A percentile compares a stretch with the other conserved stretches of the same genome.
These are phyloP conservation scores for Steromphala cineraria DNA, from an alignment of 2,888 invertebrate species.

Conservation along the genomic window DNA sequence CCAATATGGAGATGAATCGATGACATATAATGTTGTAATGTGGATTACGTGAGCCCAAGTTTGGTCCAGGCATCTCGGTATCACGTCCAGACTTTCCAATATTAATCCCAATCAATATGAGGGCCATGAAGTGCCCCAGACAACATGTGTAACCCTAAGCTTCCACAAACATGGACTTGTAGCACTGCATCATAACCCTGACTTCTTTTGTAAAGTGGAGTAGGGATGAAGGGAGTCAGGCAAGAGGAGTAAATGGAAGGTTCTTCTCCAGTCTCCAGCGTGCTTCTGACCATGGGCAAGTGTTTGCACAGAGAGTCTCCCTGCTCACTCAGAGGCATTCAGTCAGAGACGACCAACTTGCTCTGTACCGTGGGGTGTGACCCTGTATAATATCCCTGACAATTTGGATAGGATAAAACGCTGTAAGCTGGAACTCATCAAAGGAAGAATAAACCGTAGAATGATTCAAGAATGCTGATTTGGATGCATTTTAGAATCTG, in stretches of 20 bases:
- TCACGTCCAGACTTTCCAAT: neutral
- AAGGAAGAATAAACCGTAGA: too few relatives aligned
- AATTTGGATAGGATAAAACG: too few relatives aligned
- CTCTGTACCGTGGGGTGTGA: too few relatives aligned
- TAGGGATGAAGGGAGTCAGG: neutral
- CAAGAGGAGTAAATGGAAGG: neutral
- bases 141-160: neutral
- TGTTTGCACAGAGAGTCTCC: too few relatives aligned
- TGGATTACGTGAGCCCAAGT: neutral
- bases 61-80: neutral
- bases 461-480: too few relatives aligned
- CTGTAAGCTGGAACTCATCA: too few relatives aligned
- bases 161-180: neutral
- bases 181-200: neutral
- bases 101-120: neutral
- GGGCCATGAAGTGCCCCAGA: neutral
- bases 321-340: too few relatives aligned
- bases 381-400: too few relatives aligned
- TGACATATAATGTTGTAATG: neutral
- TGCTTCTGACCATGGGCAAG: too few relatives aligned
- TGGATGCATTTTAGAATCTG: too few relatives aligned
- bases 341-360: too few relatives aligned
- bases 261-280: neutral
- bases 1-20: neutral
- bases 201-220: neutral